Conservation (phyloP, 1,140 invertebrate species). For the Orius laevigatus region DNA sequence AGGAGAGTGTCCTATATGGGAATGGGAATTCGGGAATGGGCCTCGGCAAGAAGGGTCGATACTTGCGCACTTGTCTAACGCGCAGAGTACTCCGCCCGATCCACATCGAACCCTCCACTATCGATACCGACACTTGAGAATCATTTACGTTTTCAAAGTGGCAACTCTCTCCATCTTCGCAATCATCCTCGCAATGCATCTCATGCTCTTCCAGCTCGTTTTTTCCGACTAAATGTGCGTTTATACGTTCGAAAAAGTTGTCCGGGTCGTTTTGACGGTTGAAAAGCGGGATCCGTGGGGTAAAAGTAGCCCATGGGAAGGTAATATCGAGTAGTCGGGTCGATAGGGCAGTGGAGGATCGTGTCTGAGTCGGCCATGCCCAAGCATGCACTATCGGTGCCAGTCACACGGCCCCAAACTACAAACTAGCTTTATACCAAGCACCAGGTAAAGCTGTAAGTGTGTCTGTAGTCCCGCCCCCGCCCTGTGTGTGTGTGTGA, state of each 20-base stretch:
- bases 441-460: conserved; percentile 1
- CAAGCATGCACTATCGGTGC: conserved; percentile 10
- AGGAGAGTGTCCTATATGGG: neutral
- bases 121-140: neutral
- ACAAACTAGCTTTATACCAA: conserved; percentile 2
- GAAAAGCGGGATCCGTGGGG: neutral
- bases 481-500: neutral
- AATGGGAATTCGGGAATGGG: too few relatives aligned
- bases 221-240: too few relatives aligned
- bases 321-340: conserved; percentile 2
- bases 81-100: conserved; percentile 4
- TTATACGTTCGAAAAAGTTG: too few relatives aligned
- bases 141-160: too few relatives aligned
- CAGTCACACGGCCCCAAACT: conserved; percentile 5
- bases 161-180: too few relatives aligned
- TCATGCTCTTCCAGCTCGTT: too few relatives aligned
- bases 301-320: neutral
- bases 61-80: neutral
- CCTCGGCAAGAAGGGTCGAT: neutral
- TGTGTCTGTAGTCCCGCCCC: neutral
- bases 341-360: conserved; percentile 5
- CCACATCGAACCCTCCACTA: neutral
- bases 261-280: neutral
- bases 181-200: too few relatives aligned
- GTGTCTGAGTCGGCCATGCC: conserved; percentile 14